Base-by-base conservation (phyloP, 2,113 vertebrate genomes). In the Malurus alboscapulatus region DNA sequence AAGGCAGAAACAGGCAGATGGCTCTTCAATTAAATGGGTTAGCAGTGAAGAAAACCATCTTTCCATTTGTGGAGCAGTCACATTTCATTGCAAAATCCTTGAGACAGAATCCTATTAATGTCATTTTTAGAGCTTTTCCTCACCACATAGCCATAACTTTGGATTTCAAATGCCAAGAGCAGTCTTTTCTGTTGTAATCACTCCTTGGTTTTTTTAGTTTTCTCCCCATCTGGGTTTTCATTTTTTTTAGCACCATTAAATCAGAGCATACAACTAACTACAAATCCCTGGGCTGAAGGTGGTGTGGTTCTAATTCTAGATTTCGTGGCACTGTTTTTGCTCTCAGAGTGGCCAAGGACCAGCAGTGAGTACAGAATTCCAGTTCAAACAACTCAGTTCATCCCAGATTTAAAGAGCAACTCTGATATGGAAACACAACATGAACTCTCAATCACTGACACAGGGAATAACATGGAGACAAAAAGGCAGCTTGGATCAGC, bases 361-460 rank as follows among this genome's bases (percentile, higher is more conserved):
- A 88, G 66, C 65, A 88, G 10, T 20, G 5, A 74, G 81, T 54
- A 88, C 12, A 67, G 22, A 78, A 54, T 54, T 61, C 34, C 27
- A 63, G 38, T 30, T 81, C 34, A 71, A 88, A 40, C 85, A 82
- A 62, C 58, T 66, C 74, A 79, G 53, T 6, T 90, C 75, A 83
- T 11, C 22, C 61, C 76, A 50, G n/a, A 84, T n/a, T 57, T 65
- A 44, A 82, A 71, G 27, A 84, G 62, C 67, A 73, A 76, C 54
- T 65, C 87, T 88, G 50, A 58, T 15, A 42, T 27, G 69, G 61
- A 87, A 95, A 94, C 89, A 94, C 78, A 88, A 92, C 84, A 92
- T 9, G 6, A 91, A 95, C 71, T 91, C 67, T 63, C 88, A 74
- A 48, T 16, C 84, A 96, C 84, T 59, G 84, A 91, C 95, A 95